Base-by-base conservation (phyloP, 2,888 invertebrate genomes). In the Drosophila putrida region DNA sequence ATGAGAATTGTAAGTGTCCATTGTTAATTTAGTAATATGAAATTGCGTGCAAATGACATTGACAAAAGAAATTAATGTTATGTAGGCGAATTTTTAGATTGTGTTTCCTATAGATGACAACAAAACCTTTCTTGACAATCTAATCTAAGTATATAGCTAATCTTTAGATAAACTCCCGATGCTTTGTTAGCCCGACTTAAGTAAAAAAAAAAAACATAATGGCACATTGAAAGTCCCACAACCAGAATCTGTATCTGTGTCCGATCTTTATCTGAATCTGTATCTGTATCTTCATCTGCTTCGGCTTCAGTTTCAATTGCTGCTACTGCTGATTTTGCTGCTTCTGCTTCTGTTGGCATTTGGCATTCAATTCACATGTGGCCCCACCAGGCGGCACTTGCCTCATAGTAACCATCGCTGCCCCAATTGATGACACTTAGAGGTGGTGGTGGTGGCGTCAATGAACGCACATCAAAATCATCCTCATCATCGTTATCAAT, bases 161-260 rank as follows among this genome's bases (percentile, higher is more conserved):
- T 31, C 31, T 31, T 6, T 6, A 31, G 31, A 31, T 31, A 31
- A 6, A 31, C 28, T 5, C 6, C 5, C 28, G 28, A 28, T 28
- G 28, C 28, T 5, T 6, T 28, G 2, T 28, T 28, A 28, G 28
- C 8, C 8, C 31, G 8, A 31, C 31, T 31, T 31, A 31, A 31
- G 31, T 31, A 31, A 31, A 31, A 13, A 15, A 47, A 47, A 11
- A 33, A 85, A 88, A 85, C 70, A 64, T 74, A 88, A 83, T 83
- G 83, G 89, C 83, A 83, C 83, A 80, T 88, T 76, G 72, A 88
- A 88, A 67, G 71, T 78, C 78, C 82, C 77, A 85, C 88, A 88
- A 85, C 82, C 73, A 73, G 73, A 73, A 75, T 63, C 73, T 47
- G 62, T 51, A 33, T 15, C 51, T 58, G 51, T 49, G 11, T 81